Conservation (phyloP, 1,140 invertebrate genomes). For the Euura lappo region DNA sequence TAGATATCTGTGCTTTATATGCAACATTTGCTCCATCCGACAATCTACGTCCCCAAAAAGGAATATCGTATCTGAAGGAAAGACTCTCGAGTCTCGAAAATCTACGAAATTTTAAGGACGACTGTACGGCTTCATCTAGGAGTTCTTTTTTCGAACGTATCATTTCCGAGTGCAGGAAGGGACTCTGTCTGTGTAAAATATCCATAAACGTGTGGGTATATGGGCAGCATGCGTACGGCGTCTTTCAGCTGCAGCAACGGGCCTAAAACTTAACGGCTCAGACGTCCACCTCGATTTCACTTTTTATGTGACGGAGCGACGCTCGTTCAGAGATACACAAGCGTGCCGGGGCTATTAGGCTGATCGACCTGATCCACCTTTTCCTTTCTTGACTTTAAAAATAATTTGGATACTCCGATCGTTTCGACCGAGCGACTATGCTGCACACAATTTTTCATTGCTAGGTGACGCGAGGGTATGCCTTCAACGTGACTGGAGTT, state of each 20-base stretch:
- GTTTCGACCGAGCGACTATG: not conserved
- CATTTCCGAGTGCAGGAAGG: too few relatives aligned
- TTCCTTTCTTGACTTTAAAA: not conserved
- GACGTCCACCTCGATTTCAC: not conserved
- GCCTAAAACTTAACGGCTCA: too few relatives aligned
- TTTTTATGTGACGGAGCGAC: not conserved
- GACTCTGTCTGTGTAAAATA: too few relatives aligned
- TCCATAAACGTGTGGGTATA: too few relatives aligned
- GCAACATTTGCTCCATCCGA: too few relatives aligned
- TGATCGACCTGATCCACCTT: slow-evolving; percentile 6
- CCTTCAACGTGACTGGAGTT: not conserved
- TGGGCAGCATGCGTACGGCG: too few relatives aligned
- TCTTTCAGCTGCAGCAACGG: too few relatives aligned
- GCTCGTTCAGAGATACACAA: not conserved
- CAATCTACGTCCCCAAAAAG: too few relatives aligned
- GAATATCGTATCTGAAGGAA: too few relatives aligned
- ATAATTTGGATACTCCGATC: not conserved
- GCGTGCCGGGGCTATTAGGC: not conserved
- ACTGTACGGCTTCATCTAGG: not conserved
- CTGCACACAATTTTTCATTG: not conserved
- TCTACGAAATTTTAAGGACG: too few relatives aligned
- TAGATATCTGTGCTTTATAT: too few relatives aligned
- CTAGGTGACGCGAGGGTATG: not conserved
- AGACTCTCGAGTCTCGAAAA: too few relatives aligned
- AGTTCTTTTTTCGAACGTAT: not conserved